Evolutionary conservation across 2,888 invertebrate genomes (phyloP), one percentile per base, ranked within the genome.

Genomic region (Drosophila rellima): DNA sequence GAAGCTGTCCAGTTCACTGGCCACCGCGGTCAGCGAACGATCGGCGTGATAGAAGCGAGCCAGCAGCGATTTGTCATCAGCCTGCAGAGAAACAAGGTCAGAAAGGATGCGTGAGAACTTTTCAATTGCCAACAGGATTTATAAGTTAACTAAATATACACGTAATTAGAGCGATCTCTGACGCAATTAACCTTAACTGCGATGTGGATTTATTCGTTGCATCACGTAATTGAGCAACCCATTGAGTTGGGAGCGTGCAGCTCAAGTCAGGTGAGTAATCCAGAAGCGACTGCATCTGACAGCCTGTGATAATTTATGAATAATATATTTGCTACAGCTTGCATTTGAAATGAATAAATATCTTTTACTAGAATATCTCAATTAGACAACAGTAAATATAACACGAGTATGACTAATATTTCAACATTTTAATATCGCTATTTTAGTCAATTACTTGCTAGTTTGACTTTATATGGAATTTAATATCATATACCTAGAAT

Each of bases 41-140:
- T 99, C 99, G 31, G 99, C 99, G 93, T 97, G 98, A 94, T 98
- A 99, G 93, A 99, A 99, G 93, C 98, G 97, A 57, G 98, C 98
- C 92, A 99, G 94, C 79, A 98, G 94, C 56, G 98, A 98, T 91
- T 96, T 96, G 94, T 99, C 98, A 93, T 97, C 97, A 93, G 96
- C 96, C 97, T 98, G 94, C 0, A 61, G 42, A 5, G 54, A 48
- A 45, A 94, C 0, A 18, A 17, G 35, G 52, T 20, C n/a, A 42
- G 33, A 55, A 48, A 35, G 42, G 42, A 35, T 4, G n/a, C 39
- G 3, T 15, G 1, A 17, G 10, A 1, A 29, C 15, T 15, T 11
- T 11, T 29, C 2, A 17, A 17, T 26, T 8, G n/a, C 5, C 2
- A 26, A 29, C 15, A 6, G 35, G 10, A 52, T 15, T 2, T 4